phyloP scores from a whole-genome alignment of 2,797 vertebrate species.

The Rhinatrema bivittatum region DNA sequence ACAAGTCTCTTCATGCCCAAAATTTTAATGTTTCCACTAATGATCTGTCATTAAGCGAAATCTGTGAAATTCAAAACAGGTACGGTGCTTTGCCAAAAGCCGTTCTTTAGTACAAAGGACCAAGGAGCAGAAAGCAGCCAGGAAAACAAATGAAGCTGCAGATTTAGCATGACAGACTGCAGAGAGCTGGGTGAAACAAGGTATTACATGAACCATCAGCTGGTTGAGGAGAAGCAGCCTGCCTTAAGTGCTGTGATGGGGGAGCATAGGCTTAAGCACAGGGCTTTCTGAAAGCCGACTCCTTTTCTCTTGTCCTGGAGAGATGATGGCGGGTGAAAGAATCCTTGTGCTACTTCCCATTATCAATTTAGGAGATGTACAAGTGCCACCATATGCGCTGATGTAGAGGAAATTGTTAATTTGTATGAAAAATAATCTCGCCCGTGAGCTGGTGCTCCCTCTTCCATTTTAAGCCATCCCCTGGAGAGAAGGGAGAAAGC shows the following conservation, averaged over 20 bases:
- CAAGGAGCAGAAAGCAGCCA: not conserved
- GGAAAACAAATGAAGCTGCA: constrained; percentile 37
- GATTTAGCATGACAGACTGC: constrained; percentile 31
- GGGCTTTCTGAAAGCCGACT: no score
- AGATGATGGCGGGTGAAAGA: constrained; percentile 12
- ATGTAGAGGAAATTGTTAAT: constrained; percentile 46
- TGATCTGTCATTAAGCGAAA: not conserved
- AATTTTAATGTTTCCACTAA: not conserved
- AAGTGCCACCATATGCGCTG: constrained; percentile 11
- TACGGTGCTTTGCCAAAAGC: not conserved
- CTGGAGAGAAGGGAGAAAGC: fast-evolving
- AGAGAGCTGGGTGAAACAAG: constrained; percentile 31
- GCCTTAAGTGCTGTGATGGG: not conserved
- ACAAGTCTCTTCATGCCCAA: not conserved
- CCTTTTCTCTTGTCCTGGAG: not conserved
- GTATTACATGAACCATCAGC: constrained; percentile 30
- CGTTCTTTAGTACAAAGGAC: fast-evolving
- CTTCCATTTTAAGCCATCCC: constrained; percentile 18
- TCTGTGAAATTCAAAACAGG: not conserved
- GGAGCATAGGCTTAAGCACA: not conserved
- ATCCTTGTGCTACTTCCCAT: constrained; percentile 1
- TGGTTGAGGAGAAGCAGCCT: fast-evolving
- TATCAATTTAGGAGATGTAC: constrained; percentile 38
- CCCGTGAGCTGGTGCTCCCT: constrained; percentile 12
- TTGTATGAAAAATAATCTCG: constrained; percentile 37